Conservation (phyloP, 1,140 invertebrate species). For the Drosophila murphyi region DNA sequence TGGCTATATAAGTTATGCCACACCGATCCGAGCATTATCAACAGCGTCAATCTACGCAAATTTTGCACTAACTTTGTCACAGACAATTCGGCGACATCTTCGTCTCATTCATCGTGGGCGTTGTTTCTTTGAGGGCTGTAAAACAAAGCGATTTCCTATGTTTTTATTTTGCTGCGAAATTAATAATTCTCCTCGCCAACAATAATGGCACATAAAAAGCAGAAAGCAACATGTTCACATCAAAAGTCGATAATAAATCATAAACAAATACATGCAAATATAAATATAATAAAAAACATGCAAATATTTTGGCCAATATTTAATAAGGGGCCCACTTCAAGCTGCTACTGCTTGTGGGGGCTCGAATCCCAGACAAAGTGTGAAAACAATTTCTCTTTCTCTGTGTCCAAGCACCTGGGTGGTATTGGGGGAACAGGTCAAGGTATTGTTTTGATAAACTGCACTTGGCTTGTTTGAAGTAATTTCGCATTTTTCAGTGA, state of each 20-base stretch:
- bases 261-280: conserved; percentile 29
- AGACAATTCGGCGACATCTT: conserved; percentile 73
- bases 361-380: conserved; percentile 10
- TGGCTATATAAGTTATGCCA: conserved; percentile 45
- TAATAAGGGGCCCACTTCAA: conserved; percentile 26
- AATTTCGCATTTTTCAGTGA: not conserved
- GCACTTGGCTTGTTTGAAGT: conserved; percentile 1
- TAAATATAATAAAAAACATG: conserved; percentile 28
- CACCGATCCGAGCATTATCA: not conserved
- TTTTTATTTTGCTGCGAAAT: conserved; percentile 53
- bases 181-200: conserved; percentile 64
- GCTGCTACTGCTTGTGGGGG: not conserved
- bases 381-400: conserved; percentile 7
- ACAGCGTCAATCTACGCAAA: conserved; percentile 57
- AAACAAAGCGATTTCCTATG: conserved; percentile 64
- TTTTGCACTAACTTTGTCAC: conserved; percentile 70
- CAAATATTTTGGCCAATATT: conserved; percentile 30
- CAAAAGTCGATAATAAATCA: conserved; percentile 73
- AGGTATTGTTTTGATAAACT: conserved; percentile 17
- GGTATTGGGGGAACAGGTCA: conserved; percentile 14
- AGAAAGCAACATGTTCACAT: conserved; percentile 58
- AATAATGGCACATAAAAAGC: conserved; percentile 71
- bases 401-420: conserved; percentile 27
- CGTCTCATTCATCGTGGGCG: conserved; percentile 47
- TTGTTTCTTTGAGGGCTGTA: conserved; percentile 48